These are phyloP conservation scores for Prenolepis imparis DNA, from an alignment of 2,888 invertebrate genomes.

Conservation along the genomic window DNA sequence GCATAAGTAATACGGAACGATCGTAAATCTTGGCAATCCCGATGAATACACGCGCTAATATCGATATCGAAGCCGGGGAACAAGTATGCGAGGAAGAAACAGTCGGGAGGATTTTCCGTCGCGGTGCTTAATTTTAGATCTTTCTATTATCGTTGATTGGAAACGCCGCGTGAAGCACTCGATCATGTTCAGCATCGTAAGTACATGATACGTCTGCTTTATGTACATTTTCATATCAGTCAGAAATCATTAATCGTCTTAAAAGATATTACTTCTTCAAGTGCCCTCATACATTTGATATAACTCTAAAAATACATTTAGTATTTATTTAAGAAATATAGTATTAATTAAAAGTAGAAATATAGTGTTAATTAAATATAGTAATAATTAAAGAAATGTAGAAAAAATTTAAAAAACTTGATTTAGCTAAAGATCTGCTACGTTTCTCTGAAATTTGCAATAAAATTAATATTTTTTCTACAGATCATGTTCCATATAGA, in stretches of 20 bases:
- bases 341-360: too few species aligned
- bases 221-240: neutral
- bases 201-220: neutral
- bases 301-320: neutral
- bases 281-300: neutral
- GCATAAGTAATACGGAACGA: conserved; percentile 72
- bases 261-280: neutral
- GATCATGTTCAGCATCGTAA: neutral
- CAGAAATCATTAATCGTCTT: neutral
- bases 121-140: neutral
- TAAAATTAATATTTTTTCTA: neutral
- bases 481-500: neutral
- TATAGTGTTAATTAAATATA: too few species aligned
- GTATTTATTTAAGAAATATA: neutral
- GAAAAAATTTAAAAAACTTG: neutral
- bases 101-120: neutral
- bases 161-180: neutral
- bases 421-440: neutral
- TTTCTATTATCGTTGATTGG: conserved; percentile 2
- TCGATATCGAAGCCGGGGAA: neutral
- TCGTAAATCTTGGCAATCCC: conserved; percentile 71
- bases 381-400: neutral
- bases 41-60: conserved; percentile 57
- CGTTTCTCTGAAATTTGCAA: neutral
- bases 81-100: neutral